These are phyloP conservation scores for Paramacrobiotus metropolitanus DNA, from an alignment of 1,140 invertebrate species.

Conservation along the genomic window DNA sequence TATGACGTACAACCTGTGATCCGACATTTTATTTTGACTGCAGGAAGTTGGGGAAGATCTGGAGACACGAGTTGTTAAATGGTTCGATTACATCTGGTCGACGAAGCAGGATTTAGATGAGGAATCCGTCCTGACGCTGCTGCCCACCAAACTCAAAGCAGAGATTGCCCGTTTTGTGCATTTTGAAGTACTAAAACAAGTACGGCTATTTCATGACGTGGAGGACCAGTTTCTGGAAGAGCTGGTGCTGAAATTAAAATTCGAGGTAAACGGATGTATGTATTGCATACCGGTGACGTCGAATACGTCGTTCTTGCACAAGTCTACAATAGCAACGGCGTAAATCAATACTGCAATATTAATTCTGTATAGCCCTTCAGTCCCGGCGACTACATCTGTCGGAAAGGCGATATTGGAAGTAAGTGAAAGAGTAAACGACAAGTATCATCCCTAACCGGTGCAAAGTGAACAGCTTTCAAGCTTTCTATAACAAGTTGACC, in stretches of 20 bases:
- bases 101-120: slow-evolving; percentile 1
- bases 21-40: no score
- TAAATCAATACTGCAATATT: neutral
- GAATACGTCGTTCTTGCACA: no score
- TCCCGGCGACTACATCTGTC: slow-evolving; percentile 79
- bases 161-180: slow-evolving; percentile 4
- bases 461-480: no score
- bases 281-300: no score
- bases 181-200: neutral
- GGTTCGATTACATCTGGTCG: slow-evolving; percentile 5
- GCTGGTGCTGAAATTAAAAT: neutral
- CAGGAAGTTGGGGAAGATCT: neutral
- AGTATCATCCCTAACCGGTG: no score
- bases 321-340: no score
- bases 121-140: neutral
- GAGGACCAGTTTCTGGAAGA: slow-evolving; percentile 1
- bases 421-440: no score
- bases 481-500: no score
- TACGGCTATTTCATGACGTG: neutral
- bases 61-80: neutral
- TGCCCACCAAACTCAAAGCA: neutral
- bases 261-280: neutral
- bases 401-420: slow-evolving; percentile 82
- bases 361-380: slow-evolving; percentile 44
- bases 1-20: neutral